phyloP scores from a whole-genome alignment of 2,113 vertebrate species.

The Hypomesus transpacificus region DNA sequence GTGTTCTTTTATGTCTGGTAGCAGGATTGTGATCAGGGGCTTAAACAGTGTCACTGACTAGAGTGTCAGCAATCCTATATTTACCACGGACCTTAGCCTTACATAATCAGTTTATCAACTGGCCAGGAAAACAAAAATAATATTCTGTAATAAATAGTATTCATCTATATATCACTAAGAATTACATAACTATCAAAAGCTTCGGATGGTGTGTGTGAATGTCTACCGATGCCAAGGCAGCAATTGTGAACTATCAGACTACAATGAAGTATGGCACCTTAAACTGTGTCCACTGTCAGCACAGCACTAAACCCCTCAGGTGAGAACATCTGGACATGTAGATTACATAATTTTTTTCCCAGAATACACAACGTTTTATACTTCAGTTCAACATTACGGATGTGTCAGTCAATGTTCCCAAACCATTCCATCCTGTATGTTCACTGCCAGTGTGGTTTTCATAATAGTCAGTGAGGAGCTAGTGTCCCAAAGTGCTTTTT shows the following conservation, averaged over 20 bases:
- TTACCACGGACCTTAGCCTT: not conserved
- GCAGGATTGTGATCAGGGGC: too few relatives aligned
- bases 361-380: not conserved
- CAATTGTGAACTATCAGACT: slow-evolving; percentile 8
- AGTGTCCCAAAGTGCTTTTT: slow-evolving; percentile 21
- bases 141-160: slow-evolving; percentile 81
- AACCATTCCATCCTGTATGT: slow-evolving; percentile 4
- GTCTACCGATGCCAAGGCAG: too few relatives aligned
- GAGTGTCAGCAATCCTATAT: too few relatives aligned
- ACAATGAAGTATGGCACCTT: slow-evolving; percentile 79
- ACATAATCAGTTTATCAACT: slow-evolving; percentile 71
- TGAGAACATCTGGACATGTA: not conserved
- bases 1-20: slow-evolving; percentile 30
- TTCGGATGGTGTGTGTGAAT: too few relatives aligned
- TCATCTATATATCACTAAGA: slow-evolving; percentile 80
- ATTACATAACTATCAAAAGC: slow-evolving; percentile 59
- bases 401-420: not conserved
- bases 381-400: not conserved
- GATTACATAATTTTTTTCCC: not conserved
- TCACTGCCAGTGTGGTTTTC: not conserved
- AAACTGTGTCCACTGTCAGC: not conserved
- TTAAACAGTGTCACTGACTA: too few relatives aligned
- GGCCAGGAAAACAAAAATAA: slow-evolving; percentile 74
- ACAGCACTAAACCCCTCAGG: not conserved
- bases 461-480: slow-evolving; percentile 5